Evolutionary conservation across 2,113 vertebrate species (phyloP).

Genomic region (Lepisosteus osseus): DNA sequence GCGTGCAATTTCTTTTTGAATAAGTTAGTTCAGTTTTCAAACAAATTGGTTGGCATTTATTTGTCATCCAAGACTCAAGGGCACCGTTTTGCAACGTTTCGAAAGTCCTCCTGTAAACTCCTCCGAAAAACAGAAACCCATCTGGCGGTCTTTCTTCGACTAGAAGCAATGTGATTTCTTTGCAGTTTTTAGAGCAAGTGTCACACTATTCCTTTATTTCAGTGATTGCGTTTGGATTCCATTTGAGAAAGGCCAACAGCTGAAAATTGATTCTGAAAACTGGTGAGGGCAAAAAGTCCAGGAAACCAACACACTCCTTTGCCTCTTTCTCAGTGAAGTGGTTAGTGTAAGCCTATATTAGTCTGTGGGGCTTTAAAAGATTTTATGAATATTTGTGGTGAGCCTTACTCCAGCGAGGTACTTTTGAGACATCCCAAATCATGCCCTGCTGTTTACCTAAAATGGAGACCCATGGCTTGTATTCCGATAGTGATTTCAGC

Average conservation of each 20-base stretch:
- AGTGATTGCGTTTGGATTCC: background rate
- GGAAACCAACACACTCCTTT: background rate
- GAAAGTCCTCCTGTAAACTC: too few species aligned
- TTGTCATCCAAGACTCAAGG: too few species aligned
- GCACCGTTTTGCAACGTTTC: too few species aligned
- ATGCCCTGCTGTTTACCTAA: slow-evolving; percentile 16
- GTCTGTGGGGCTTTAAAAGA: slow-evolving; percentile 9
- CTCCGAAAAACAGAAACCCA: too few species aligned
- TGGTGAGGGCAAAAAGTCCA: background rate
- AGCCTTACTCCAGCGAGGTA: background rate
- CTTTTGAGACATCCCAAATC: background rate
- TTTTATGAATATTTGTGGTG: slow-evolving; percentile 27
- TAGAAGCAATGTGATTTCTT: too few species aligned
- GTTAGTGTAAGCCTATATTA: slow-evolving; percentile 7
- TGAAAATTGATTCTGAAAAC: background rate
- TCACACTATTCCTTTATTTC: slow-evolving; percentile 1
- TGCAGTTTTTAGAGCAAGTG: background rate
- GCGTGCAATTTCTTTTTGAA: too few species aligned
- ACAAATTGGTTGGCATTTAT: too few species aligned
- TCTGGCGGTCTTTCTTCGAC: too few species aligned
- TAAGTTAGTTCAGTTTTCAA: too few species aligned
- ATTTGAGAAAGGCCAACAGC: background rate
- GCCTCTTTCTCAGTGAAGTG: background rate
- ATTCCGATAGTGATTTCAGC: slow-evolving; percentile 5
- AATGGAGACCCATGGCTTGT: slow-evolving; percentile 2